Conservation (phyloP, 2,797 vertebrate genomes). For the Oryzias sinensis region DNA sequence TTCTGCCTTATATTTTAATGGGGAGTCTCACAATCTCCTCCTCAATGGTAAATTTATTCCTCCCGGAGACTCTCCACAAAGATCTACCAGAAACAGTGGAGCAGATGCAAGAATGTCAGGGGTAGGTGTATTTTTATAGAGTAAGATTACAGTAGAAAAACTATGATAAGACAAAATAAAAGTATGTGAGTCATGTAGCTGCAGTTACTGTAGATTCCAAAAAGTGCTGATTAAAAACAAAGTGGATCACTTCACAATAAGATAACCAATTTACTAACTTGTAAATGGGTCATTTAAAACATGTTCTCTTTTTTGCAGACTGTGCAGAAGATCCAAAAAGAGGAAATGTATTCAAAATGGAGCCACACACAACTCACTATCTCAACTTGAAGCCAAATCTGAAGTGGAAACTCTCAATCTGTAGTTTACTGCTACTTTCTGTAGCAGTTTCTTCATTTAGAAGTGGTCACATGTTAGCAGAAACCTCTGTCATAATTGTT, state of each 20-base stretch:
- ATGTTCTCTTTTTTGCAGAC: constrained; percentile 28
- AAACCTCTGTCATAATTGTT: constrained; percentile 1
- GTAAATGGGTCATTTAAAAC: neutral
- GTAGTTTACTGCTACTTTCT: constrained; percentile 11
- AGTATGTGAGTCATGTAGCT: neutral
- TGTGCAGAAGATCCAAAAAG: constrained; percentile 47
- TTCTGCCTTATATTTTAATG: constrained; percentile 91
- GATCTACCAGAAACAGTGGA: constrained; percentile 91
- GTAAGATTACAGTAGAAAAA: no score
- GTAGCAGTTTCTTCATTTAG: neutral
- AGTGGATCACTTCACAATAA: neutral
- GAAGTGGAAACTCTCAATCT: constrained; percentile 13
- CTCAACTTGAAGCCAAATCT: constrained; percentile 28
- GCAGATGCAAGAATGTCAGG: constrained; percentile 85
- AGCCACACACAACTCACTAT: constrained; percentile 6
- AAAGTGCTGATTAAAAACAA: no score
- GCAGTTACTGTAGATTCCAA: no score
- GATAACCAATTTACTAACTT: neutral
- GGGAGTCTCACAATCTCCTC: constrained; percentile 87
- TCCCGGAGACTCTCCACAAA: constrained; percentile 88
- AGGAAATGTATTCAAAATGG: constrained; percentile 42
- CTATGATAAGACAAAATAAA: neutral
- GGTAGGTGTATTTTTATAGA: constrained; percentile 60
- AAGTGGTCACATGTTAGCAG: constrained; percentile 5
- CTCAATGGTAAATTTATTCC: constrained; percentile 86